Evolutionary conservation across 1,140 invertebrate species (phyloP), one percentile per base, ranked within the genome.

Genomic region (Brachionus koreanus): DNA sequence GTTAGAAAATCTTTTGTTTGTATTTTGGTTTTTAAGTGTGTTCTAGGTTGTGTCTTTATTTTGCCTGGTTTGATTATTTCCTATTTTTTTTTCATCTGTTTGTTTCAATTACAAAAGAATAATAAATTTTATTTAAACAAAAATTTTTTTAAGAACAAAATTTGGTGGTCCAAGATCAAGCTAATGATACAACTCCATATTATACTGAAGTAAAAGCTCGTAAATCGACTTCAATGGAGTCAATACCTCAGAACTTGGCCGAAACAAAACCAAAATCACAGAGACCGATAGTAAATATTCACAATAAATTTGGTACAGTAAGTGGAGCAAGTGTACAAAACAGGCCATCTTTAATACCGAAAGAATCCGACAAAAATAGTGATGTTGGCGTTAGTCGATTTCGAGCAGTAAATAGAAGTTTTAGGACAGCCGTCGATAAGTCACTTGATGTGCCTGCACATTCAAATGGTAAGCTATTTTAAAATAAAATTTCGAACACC

Each of bases 381-480:
- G 43, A 46, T 46, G 19, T 12, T 10, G 39, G 37, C 7, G 49
- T 57, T 1, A 79, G 16, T 43, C 46, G 76, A 10, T 61, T 79
- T 12, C 33, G 76, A 25, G 76, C 76, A 23, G 39, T 79, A 9
- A 79, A 79, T 35, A 23, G 76, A 33, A 79, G 76, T 25, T 79
- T 79, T 16, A 57, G 76, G 35, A 79, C 76, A 10, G 76, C 76
- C 16, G 76, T 79, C 23, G 76, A 79, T 25, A 79, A 79, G 23
- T 79, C 76, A 4, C 39, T 79, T 23, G 76, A 79, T 19, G 19
- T 46, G 25, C 76, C 76, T 33, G 19, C 9, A 3, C 33, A 61
- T 10, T 19, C n/a, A 61, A 79, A 74, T 29, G 69, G 69, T 74
- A 74, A 43, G 23, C 10, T n/a, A 39, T 42, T 72, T 72, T 7